Conservation (phyloP, 2,113 vertebrate species). For the Nettapus auritus region DNA sequence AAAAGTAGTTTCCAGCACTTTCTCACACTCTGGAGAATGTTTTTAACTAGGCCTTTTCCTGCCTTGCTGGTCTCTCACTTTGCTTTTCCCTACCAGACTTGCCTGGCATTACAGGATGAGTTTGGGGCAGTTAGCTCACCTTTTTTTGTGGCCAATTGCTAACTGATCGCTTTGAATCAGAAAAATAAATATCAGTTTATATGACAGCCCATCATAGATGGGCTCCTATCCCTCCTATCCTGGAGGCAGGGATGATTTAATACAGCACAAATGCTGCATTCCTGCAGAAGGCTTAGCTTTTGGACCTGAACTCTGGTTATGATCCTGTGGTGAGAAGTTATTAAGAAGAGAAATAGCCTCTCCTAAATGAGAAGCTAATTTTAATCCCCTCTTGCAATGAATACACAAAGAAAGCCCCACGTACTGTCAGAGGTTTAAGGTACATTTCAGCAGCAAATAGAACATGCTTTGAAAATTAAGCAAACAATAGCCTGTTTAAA, state of each 20-base stretch:
- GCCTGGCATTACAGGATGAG: background rate
- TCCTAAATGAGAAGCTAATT: background rate
- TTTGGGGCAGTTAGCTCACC: background rate
- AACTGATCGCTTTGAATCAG: background rate
- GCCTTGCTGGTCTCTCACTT: background rate
- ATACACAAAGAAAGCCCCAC: background rate
- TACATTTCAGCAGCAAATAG: background rate
- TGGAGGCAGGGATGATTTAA: background rate
- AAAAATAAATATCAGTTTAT: background rate
- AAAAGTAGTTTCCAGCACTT: background rate
- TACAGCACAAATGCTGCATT: background rate
- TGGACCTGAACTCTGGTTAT: background rate
- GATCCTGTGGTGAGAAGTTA: background rate
- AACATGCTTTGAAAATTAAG: background rate
- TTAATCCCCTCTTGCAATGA: background rate
- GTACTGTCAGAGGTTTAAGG: accelerated
- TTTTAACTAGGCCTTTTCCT: background rate
- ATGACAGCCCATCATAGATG: background rate
- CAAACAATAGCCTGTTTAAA: background rate
- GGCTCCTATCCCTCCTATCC: background rate
- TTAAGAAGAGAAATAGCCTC: background rate
- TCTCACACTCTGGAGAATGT: background rate
- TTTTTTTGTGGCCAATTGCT: background rate
- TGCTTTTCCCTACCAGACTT: background rate
- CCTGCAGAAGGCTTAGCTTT: background rate